Evolutionary conservation across 2,888 invertebrate genomes (phyloP), one percentile per base, ranked within the genome.

Genomic region (Cheilosia variabilis): DNA sequence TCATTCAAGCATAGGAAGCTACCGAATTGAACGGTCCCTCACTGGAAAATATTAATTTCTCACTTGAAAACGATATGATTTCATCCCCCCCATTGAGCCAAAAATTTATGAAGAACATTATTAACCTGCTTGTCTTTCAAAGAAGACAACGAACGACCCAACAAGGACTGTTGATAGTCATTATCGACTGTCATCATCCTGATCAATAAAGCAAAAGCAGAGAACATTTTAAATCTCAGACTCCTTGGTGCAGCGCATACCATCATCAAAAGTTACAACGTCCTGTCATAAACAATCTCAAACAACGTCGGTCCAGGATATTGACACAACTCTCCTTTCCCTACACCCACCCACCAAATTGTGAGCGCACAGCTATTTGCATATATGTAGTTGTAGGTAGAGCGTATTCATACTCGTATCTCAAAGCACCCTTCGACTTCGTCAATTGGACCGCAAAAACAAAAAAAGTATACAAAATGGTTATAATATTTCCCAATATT

Each of bases 401-500:
- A 52, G 15, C 6, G 6, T 71, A 10, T 24, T 50, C 27, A 27
- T 27, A 27, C 27, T 27, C 27, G 27, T 31, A 77, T 76, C 50
- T 69, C 55, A 69, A 79, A 79, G 75, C 72, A 78, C 50, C 45
- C 81, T 50, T 27, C 27, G 43, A 43, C 41, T 24, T 52, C 63
- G 47, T 76, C 71, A 80, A 76, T 80, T 76, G 84, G 45, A 80
- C 76, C 80, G 53, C 75, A 80, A 57, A 65, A 84, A 79, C 37
- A 60, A 43, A 73, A 58, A 60, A 43, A 66, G 55, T 27, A 62
- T 19, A 6, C 45, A 75, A 73, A 62, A 62, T 27, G 73, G 68
- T 76, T 72, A 77, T 81, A 72, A 86, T 81, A 86, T 81, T 84
- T 77, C 76, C 72, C 81, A 77, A 86, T 86, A 86, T 86, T 76